Percentiles rank a stretch among this genome's conserved stretches.
phyloP scores from a whole-genome alignment of 1,140 invertebrate genomes.

The Tenebrio molitor region DNA sequence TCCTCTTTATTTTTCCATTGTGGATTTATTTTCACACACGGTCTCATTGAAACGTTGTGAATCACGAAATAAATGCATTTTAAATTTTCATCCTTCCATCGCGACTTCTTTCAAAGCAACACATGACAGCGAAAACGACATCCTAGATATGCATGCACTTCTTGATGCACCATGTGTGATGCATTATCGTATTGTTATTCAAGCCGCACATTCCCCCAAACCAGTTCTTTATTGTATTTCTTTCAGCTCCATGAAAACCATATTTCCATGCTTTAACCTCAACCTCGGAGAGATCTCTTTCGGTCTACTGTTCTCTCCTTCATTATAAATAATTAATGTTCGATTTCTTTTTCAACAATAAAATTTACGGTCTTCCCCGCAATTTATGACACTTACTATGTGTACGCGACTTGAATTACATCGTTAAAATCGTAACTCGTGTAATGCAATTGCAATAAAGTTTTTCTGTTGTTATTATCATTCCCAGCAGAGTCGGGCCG shows the following conservation, averaged over 20 bases:
- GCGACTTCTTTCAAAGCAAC: too few relatives aligned
- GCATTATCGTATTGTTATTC: background rate
- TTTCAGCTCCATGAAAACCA: background rate
- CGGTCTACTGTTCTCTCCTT: background rate
- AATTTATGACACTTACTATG: background rate
- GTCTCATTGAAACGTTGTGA: too few relatives aligned
- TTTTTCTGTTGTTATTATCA: background rate
- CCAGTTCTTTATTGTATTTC: slow-evolving; percentile 13
- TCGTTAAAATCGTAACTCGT: too few relatives aligned
- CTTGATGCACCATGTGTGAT: background rate
- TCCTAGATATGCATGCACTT: too few relatives aligned
- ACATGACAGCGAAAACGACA: too few relatives aligned
- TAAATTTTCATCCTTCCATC: too few relatives aligned
- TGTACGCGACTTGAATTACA: background rate
- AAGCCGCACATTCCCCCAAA: background rate
- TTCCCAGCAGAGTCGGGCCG: background rate
- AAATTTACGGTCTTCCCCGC: background rate
- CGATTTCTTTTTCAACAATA: slow-evolving; percentile 1
- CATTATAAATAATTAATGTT: slow-evolving; percentile 26
- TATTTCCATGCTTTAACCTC: slow-evolving; percentile 19
- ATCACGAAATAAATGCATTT: too few relatives aligned
- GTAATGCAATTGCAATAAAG: background rate
- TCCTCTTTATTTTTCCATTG: background rate
- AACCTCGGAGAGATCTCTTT: too few relatives aligned
- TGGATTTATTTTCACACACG: background rate